Evolutionary conservation across 2,113 vertebrate species (phyloP).

Genomic region (Junco hyemalis): DNA sequence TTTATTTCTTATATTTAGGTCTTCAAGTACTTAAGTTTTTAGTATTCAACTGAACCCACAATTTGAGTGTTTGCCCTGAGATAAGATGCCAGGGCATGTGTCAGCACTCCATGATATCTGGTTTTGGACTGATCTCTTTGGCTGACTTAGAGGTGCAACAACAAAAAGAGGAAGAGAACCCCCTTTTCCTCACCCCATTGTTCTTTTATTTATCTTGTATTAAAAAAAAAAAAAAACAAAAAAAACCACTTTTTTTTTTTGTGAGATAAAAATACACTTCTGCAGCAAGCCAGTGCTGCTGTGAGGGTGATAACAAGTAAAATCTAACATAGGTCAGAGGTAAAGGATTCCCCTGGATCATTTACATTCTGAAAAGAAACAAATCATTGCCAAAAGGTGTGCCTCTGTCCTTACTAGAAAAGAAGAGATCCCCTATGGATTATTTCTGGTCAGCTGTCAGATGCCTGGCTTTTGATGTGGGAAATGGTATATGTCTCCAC

Average conservation of each 20-base stretch:
- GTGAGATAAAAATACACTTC: background rate
- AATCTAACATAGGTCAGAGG: conserved; percentile 15
- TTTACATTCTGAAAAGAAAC: conserved; percentile 50
- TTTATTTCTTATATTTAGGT: background rate
- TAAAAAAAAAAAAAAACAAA: background rate
- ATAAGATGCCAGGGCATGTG: background rate
- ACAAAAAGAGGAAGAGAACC: background rate
- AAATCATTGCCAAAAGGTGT: conserved; percentile 37
- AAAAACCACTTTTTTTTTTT: background rate
- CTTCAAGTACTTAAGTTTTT: background rate
- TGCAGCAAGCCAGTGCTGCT: background rate
- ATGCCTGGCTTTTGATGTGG: conserved; percentile 64
- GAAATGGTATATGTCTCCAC: conserved; percentile 31
- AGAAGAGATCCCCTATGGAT: conserved; percentile 54
- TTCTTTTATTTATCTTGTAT: background rate
- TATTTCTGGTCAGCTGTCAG: conserved; percentile 66
- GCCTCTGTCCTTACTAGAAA: conserved; percentile 42
- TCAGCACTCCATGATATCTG: background rate
- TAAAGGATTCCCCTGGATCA: conserved; percentile 45
- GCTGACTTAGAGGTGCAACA: background rate
- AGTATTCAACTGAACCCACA: background rate
- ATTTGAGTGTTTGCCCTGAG: background rate
- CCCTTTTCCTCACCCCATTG: background rate
- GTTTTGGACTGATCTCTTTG: background rate
- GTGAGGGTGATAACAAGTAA: conserved; percentile 43